Percentiles rank a stretch among this genome's conserved stretches.
Evolutionary conservation across 1,140 invertebrate genomes (phyloP).

Genomic region (Proales similis): DNA sequence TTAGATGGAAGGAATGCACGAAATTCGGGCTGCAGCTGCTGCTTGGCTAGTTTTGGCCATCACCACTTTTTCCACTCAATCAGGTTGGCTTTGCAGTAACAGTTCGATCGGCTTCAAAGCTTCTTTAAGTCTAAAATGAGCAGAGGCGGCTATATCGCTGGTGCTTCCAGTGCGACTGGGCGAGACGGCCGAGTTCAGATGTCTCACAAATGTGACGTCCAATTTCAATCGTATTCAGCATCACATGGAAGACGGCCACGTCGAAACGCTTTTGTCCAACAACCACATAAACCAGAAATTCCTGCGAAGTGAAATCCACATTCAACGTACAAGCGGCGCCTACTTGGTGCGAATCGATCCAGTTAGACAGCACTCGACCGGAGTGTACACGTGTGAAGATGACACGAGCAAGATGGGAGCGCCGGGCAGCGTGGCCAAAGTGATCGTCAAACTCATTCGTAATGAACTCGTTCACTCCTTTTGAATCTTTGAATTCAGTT

Average conservation of each 20-base stretch:
- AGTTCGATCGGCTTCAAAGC: no score
- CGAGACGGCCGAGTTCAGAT: slow-evolving; percentile 16
- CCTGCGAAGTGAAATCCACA: slow-evolving; percentile 24
- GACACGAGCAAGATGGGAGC: slow-evolving; percentile 4
- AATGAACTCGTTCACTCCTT: not conserved
- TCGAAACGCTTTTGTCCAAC: slow-evolving; percentile 34
- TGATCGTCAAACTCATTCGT: slow-evolving; percentile 11
- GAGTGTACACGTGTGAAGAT: slow-evolving; percentile 33
- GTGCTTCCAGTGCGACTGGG: slow-evolving; percentile 5
- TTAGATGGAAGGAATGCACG: no score
- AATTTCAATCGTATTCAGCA: slow-evolving; percentile 18
- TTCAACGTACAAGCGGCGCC: not conserved
- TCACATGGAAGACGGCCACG: slow-evolving; percentile 6
- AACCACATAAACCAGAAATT: slow-evolving; percentile 15
- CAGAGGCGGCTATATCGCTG: slow-evolving; percentile 4
- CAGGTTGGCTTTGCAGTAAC: no score
- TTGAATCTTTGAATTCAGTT: not conserved
- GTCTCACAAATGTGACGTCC: slow-evolving; percentile 17
- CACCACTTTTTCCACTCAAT: no score
- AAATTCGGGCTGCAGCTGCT: no score
- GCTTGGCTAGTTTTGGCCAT: no score
- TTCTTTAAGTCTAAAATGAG: no score
- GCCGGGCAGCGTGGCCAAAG: not conserved
- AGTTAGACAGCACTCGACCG: slow-evolving; percentile 18
- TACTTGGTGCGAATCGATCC: slow-evolving; percentile 31